Evolutionary conservation across 2,113 vertebrate genomes (phyloP), one percentile per base, ranked within the genome.

Genomic region (Glaucomys volans): DNA sequence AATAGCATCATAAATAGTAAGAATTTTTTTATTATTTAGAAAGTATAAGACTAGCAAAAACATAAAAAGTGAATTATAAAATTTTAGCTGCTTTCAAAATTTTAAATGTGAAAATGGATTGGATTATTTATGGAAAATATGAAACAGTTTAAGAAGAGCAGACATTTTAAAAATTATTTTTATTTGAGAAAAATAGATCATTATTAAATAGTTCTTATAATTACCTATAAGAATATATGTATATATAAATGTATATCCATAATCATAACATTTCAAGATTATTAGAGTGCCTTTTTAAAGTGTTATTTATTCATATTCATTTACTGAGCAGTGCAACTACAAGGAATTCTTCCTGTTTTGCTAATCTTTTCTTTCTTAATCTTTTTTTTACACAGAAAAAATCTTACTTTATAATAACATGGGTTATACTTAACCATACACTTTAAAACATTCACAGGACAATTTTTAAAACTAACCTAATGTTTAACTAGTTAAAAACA

Each of bases 181-280:
- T 44, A 91, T 83, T 40, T 69, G 20, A 50, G 22, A 2, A n/a
- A 76, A 84, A 57, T 69, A 37, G 26, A 52, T 62, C 59, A 57
- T 50, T 67, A 74, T 50, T 54, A 74, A 66, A 64, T 37, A 72
- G 42, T 64, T 64, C 67, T 80, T 67, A 57, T 80, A 71, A 75
- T 44, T 75, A 26, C 28, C 18, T 4, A 74, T 50, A 44, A 30
- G 22, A 20, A 52, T 44, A 20, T 32, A 82, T 66, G 11, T 37
- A 37, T 17, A 52, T 71, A 54, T n/a, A n/a, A 17, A 77, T 24
- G 44, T 54, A 62, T 8, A 81, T 52, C 40, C 14, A 47, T 72
- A 93, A n/a, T 22, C 11, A 28, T 62, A 87, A 91, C 59, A 85
- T 92, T 89, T 92, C 40, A 72, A 57, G 72, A 67, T 13, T 50